These are phyloP conservation scores for Gorilla gorilla DNA, from an alignment of 2,113 vertebrate species.

Conservation along the genomic window DNA sequence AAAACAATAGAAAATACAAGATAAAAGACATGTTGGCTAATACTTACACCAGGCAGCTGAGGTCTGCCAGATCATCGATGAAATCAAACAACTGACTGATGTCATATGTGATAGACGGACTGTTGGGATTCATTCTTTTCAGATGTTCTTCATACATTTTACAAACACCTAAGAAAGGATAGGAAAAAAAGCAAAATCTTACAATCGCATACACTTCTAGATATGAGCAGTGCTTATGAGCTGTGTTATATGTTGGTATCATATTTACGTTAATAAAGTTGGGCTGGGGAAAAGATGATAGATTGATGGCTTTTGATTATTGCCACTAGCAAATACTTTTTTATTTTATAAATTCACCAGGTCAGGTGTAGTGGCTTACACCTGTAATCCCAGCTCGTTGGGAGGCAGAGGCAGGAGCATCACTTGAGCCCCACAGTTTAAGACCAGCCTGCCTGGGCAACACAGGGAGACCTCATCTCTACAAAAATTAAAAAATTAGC, in stretches of 20 bases:
- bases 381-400: no score
- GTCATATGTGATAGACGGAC: slow-evolving; percentile 98
- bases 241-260: not conserved
- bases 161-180: slow-evolving; percentile 90
- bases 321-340: not conserved
- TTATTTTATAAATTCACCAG: not conserved
- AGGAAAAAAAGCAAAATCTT: slow-evolving; percentile 29
- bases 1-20: not conserved
- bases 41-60: slow-evolving; percentile 99
- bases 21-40: not conserved
- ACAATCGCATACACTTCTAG: not conserved
- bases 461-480: no score
- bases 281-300: not conserved
- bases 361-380: no score
- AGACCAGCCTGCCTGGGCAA: no score
- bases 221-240: not conserved
- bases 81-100: slow-evolving; percentile 99
- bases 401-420: no score
- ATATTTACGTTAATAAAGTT: not conserved
- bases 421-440: no score
- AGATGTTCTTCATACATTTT: slow-evolving; percentile 99
- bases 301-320: not conserved
- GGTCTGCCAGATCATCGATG: slow-evolving; percentile 98
- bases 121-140: slow-evolving; percentile 99
- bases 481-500: no score